Evolutionary conservation across 1,140 invertebrate species (phyloP).

Genomic region (Lepidurus arcticus): DNA sequence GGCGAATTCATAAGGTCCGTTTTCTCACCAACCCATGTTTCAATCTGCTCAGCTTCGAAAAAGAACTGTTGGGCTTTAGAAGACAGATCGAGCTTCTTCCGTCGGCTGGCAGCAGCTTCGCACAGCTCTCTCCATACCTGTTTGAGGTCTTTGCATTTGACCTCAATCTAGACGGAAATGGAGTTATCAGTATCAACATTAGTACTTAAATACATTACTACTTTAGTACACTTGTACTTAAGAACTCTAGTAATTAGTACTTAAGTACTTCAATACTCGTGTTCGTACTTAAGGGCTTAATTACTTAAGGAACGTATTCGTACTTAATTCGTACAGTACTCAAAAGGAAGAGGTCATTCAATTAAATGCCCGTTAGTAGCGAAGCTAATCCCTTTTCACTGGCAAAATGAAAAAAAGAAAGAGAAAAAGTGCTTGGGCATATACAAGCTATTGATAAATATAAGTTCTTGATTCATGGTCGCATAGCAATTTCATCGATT

Average conservation of each 20-base stretch:
- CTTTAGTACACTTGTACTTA: not conserved
- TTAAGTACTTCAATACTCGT: not conserved
- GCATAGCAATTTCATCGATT: too few species aligned
- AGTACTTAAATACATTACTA: not conserved
- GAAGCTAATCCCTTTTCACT: too few species aligned
- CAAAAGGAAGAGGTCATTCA: too few species aligned
- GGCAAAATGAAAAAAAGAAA: too few species aligned
- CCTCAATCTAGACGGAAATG: constrained; percentile 36
- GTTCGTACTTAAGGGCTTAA: not conserved
- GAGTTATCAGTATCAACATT: constrained; percentile 35
- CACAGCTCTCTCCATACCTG: constrained; percentile 64
- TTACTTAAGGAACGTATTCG: too few species aligned
- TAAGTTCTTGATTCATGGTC: too few species aligned
- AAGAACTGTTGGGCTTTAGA: constrained; percentile 83
- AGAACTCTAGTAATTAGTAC: not conserved
- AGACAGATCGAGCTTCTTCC: constrained; percentile 72
- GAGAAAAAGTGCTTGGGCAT: too few species aligned
- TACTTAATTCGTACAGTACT: too few species aligned
- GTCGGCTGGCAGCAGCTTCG: constrained; percentile 61
- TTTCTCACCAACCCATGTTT: constrained; percentile 86
- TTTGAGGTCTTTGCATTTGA: constrained; percentile 54
- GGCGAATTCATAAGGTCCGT: constrained; percentile 70
- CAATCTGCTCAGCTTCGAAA: constrained; percentile 84
- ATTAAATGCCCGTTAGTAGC: too few species aligned
- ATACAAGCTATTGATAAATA: too few species aligned